Evolutionary conservation across 2,113 vertebrate species (phyloP).

Genomic region (Meles meles): DNA sequence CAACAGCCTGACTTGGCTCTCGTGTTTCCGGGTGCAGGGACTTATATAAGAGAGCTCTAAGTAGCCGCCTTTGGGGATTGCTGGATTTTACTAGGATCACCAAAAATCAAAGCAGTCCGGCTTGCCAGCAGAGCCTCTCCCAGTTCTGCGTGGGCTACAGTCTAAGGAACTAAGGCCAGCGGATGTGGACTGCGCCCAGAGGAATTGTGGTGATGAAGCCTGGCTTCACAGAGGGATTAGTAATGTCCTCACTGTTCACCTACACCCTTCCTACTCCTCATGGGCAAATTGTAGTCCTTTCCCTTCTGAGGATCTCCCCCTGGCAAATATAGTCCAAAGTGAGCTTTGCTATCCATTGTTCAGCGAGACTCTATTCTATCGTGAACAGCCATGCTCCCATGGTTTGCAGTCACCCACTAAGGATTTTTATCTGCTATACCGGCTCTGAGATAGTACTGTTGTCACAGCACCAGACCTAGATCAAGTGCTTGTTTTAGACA

Average conservation of each 20-base stretch:
- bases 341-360: background rate
- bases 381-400: background rate
- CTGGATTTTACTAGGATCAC: background rate
- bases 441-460: background rate
- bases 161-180: background rate
- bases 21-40: background rate
- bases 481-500: background rate
- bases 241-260: background rate
- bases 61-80: background rate
- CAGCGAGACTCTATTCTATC: background rate
- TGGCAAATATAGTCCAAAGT: background rate
- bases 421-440: background rate
- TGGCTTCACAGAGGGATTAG: background rate
- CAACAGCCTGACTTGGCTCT: background rate
- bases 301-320: background rate
- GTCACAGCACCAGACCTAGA: background rate
- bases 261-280: background rate
- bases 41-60: background rate
- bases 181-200: conserved; percentile 11
- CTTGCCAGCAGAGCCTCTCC: conserved; percentile 39
- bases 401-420: background rate
- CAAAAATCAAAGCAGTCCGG: background rate
- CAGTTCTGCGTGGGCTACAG: background rate
- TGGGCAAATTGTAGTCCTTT: background rate
- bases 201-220: background rate